These are phyloP conservation scores for Gnatocerus cornutus DNA, from an alignment of 2,888 invertebrate species.

Conservation along the genomic window DNA sequence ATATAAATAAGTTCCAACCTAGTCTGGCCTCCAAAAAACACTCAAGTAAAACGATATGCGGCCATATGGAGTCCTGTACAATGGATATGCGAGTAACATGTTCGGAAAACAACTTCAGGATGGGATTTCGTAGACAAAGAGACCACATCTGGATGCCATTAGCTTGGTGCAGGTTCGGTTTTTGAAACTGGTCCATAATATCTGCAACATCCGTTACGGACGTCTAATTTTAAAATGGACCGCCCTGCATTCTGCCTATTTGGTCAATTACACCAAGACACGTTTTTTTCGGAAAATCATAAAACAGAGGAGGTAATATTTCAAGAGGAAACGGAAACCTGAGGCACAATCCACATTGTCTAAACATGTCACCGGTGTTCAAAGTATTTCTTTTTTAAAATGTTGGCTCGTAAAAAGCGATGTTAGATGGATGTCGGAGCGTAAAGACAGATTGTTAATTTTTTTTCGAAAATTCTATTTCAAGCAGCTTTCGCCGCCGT, in stretches of 20 bases:
- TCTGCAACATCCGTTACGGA: slow-evolving; percentile 57
- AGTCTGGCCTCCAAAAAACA: slow-evolving; percentile 26
- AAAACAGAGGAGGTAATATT: slow-evolving; percentile 23
- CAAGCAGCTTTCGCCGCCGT: background rate
- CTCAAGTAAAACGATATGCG: slow-evolving; percentile 47
- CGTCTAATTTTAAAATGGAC: slow-evolving; percentile 49
- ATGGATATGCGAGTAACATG: slow-evolving; percentile 64
- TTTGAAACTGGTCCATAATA: slow-evolving; percentile 59
- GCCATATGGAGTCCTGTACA: slow-evolving; percentile 55
- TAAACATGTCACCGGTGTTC: slow-evolving; percentile 19
- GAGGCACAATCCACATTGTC: slow-evolving; percentile 27
- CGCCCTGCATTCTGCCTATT: slow-evolving; percentile 37
- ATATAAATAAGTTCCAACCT: slow-evolving; percentile 18
- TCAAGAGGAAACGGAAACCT: slow-evolving; percentile 11
- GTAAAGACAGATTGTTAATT: no score
- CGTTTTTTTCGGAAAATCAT: no score
- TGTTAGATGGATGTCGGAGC: slow-evolving; percentile 5
- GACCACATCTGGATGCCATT: slow-evolving; percentile 54
- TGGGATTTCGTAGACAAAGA: slow-evolving; percentile 52
- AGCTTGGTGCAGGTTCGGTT: slow-evolving; percentile 53
- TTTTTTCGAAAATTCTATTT: no score
- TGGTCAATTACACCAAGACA: slow-evolving; percentile 30
- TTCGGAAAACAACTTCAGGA: slow-evolving; percentile 61
- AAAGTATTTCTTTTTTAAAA: slow-evolving; percentile 12
- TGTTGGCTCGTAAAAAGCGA: slow-evolving; percentile 15